These are phyloP conservation scores for Alectura lathami DNA, from an alignment of 2,113 vertebrate genomes.

Conservation along the genomic window DNA sequence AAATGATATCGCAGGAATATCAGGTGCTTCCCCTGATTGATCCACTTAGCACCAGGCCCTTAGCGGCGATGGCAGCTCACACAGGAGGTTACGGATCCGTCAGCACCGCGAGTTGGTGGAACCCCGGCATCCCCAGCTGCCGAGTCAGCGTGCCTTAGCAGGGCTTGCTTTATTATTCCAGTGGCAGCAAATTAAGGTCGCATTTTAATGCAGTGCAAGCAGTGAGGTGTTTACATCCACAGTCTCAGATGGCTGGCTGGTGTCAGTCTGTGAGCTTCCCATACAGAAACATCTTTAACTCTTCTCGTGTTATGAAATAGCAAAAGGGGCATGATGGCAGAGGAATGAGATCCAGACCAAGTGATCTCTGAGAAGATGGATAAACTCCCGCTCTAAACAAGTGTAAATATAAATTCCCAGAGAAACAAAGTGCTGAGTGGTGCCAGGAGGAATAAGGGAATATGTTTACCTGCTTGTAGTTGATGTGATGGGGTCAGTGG, in stretches of 20 bases:
- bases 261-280: background rate
- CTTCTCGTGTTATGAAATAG: background rate
- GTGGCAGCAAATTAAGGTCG: constrained; percentile 27
- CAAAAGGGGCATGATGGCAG: background rate
- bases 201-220: background rate
- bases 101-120: constrained; percentile 15
- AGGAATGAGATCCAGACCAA: background rate
- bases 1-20: constrained; percentile 63
- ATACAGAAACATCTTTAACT: rapidly evolving
- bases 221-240: background rate
- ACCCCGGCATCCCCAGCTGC: background rate
- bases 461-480: background rate
- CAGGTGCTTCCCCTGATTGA: constrained; percentile 70
- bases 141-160: background rate
- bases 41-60: constrained; percentile 47
- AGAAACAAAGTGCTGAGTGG: background rate
- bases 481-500: background rate
- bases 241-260: background rate
- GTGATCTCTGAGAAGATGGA: background rate
- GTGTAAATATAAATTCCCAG: background rate
- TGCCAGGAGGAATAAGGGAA: background rate
- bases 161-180: constrained; percentile 14
- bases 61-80: constrained; percentile 11
- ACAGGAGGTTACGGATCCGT: constrained; percentile 27
- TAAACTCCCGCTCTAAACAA: background rate